A percentile compares a stretch with the other conserved stretches of the same genome.
Conservation (phyloP, 1,140 invertebrate species). For the Cydia fagiglandana region DNA sequence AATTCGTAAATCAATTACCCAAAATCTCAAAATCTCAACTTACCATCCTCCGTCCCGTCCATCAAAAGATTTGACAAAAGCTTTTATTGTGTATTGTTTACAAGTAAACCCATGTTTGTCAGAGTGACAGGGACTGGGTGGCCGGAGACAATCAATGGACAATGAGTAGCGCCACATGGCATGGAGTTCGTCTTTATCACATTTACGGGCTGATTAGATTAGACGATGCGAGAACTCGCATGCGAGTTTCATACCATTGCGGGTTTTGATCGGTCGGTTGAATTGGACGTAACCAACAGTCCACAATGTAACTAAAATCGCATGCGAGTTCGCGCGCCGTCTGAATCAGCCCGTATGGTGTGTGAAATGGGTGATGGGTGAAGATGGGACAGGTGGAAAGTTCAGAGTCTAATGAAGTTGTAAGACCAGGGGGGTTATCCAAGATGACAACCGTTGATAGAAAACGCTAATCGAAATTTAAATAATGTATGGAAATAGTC, state of each 20-base stretch:
- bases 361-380: neutral
- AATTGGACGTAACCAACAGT: no score
- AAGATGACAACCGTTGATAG: no score
- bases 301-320: no score
- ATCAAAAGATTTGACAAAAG: conserved; percentile 49
- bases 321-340: no score
- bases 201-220: no score
- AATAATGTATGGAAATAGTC: no score
- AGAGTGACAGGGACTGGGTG: conserved; percentile 65
- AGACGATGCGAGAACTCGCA: no score
- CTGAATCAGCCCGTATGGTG: no score
- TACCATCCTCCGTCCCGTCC: conserved; percentile 34
- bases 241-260: no score
- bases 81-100: conserved; percentile 60
- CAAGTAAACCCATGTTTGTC: conserved; percentile 62
- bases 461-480: no score
- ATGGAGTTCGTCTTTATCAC: conserved; percentile 1
- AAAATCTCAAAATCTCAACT: conserved; percentile 36
- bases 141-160: conserved; percentile 54
- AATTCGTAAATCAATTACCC: neutral
- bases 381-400: neutral
- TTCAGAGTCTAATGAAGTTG: neutral
- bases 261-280: no score
- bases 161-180: conserved; percentile 42
- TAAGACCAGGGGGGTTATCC: neutral